Evolutionary conservation across 2,888 invertebrate genomes (phyloP), one percentile per base, ranked within the genome.

Genomic region (Morinoia aosen): DNA sequence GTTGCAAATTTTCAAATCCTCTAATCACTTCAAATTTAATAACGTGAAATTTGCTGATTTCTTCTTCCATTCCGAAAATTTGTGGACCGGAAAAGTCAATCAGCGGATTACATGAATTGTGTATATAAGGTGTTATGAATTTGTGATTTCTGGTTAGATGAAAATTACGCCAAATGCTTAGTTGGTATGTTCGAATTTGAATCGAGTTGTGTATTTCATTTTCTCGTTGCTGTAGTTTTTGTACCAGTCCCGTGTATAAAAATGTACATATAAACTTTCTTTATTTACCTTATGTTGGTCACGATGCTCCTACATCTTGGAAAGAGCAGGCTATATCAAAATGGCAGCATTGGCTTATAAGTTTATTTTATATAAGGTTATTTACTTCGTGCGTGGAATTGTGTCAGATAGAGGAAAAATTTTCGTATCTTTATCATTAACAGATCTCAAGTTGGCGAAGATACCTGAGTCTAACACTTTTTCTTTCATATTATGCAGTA

Each of bases 261-360:
- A 90, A 90, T 95, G 90, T 95, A 57, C 58, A 95, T 95, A 95
- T 56, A 88, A 88, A 88, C 88, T 56, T 95, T 61, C 64, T 61
- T 76, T 88, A 48, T 48, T 48, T 48, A 48, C 48, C 48, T 48
- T 48, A 48, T 48, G 48, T 48, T 48, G 48, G 48, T 48, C 48
- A 48, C 48, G 48, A 48, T 48, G 48, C 5, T 48, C 5, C 48
- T 48, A 48, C 48, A 5, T 48, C 5, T 48, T 48, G 5, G 3
- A 48, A 48, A 48, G 48, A 48, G 48, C 48, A 48, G 5, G 2
- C 48, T 48, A 48, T 5, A 48, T 48, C 48, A 48, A 48, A 48
- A 48, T 48, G 48, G 48, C 48, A 48, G 48, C 48, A 4, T 48
- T 48, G 48, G 48, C 5, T 5, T 48, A 48, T 48, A 48, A 48